Base-by-base conservation (phyloP, 2,113 vertebrate species). In the Gadus macrocephalus region DNA sequence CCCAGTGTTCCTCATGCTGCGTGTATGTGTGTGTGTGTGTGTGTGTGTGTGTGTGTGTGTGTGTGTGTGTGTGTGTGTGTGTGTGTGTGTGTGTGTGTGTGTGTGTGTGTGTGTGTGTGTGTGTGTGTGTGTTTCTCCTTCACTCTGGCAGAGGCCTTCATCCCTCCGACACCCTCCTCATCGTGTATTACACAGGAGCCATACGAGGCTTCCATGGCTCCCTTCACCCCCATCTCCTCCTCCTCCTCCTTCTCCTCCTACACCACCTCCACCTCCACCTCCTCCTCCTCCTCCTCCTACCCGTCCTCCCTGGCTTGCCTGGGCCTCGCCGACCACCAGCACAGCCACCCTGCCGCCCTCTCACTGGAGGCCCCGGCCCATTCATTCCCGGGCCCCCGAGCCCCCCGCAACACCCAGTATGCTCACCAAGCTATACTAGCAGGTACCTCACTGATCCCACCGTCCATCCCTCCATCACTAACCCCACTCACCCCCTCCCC, bases 171-270 rank as follows among this genome's bases (percentile, higher is more conserved):
- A 87, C 31, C 31, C 6, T 89, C 87, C 85, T 87, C 87, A 86
- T 81, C 83, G 75, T 88, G 88, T 86, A 89, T 92, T 87, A 90
- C 91, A 87, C 88, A 89, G 88, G 87, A 90, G 86, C 91, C 90
- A 83, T 86, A 89, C 79, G 86, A 87, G 87, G 87, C 87, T 76
- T 87, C 86, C 78, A 81, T 86, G 78, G 83, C 85, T 81, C 87
- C 85, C 85, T 89, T 89, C 84, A 89, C 84, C 81, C 88, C 86
- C 83, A 85, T 79, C 82, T 89, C 89, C 85, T 88, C 88, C 81
- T 88, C 88, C 81, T 86, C 28, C 20, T 17, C 27, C 42, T 90
- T 88, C 89, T 91, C 89, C 82, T 88, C 87, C 83, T 86, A 86
- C 84, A 90, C 89, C 70, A 86, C 87, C 79, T 87, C 87, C 85